Evolutionary conservation across 2,113 vertebrate species (phyloP), one percentile per base, ranked within the genome.

Genomic region (Alethe diademata): DNA sequence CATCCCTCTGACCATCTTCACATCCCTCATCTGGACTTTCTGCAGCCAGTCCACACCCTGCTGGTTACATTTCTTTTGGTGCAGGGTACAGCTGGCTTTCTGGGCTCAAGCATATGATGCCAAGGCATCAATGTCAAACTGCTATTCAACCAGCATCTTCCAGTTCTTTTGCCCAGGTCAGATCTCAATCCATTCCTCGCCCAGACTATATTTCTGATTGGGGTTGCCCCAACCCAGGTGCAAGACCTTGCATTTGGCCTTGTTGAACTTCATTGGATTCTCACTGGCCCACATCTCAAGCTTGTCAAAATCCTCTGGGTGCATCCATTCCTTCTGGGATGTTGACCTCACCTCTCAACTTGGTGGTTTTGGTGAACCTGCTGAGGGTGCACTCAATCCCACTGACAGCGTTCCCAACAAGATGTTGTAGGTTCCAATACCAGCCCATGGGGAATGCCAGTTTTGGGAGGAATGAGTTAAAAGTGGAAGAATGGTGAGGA

Each of bases 321-420:
- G 31, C 14, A 58, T 24, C 7, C 12, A 5, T 80, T 72, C 22
- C 18, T 43, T 58, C 4, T 0, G 1, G 1, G 8, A 8, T 26
- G 10, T 36, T 66, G 43, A 33, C 8, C 9, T 73, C 58, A 33
- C 14, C 14, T 16, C 26, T 57, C 18, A 28, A 4, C 10, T 20
- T 9, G 5, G 8, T 43, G 33, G n/a, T 73, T 48, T 58, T 66
- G 36, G 11, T 5, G 36, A 43, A 28, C 9, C 57, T 51, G 10
- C 18, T 58, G 58, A 36, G 14, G 10, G 6, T 51, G 8, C n/a
- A 5, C 45, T 58, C 33, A 45, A 58, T 73, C 36, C 20, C 14
- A 22, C 13, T 40, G 12, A 18, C 16, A 0, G 1, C 17, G 26
- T 16, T 8, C 33, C 19, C 1, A 0, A 16, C 9, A 65, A 73